Evolutionary conservation across 1,140 invertebrate species (phyloP).

Genomic region (Temnothorax nylanderi): DNA sequence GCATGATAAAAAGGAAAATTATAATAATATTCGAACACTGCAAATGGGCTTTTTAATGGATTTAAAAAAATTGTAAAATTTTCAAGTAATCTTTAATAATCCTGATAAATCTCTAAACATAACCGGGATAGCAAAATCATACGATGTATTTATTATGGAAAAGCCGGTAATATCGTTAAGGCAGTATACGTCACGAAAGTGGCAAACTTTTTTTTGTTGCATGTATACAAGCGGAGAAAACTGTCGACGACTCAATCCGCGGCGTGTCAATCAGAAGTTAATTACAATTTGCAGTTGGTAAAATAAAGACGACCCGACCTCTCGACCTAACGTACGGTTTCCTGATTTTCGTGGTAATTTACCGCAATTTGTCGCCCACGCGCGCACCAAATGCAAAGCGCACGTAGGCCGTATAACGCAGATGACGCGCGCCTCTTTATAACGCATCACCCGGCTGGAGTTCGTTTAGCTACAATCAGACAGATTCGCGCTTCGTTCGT

Average conservation of each 20-base stretch:
- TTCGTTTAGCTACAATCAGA: slow-evolving; percentile 72
- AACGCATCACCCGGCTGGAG: slow-evolving; percentile 61
- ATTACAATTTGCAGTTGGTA: neutral
- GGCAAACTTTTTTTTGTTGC: neutral
- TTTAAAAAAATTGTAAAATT: neutral
- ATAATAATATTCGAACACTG: neutral
- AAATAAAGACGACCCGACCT: neutral
- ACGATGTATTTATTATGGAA: neutral
- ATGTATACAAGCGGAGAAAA: neutral
- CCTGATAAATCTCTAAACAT: neutral
- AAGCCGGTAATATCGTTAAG: neutral
- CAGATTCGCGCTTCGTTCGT: slow-evolving; percentile 60
- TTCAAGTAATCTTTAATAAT: neutral
- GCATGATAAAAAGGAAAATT: neutral
- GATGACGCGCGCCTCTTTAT: slow-evolving; percentile 51
- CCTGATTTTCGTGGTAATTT: slow-evolving; percentile 74
- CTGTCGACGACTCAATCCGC: slow-evolving; percentile 6
- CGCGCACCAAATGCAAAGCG: slow-evolving; percentile 62
- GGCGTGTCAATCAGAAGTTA: slow-evolving; percentile 46
- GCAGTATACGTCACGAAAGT: neutral
- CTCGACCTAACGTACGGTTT: slow-evolving; percentile 67
- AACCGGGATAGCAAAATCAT: neutral
- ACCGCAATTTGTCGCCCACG: slow-evolving; percentile 74
- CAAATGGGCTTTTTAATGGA: neutral
- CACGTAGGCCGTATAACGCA: slow-evolving; percentile 70